Conservation (phyloP, 2,113 vertebrate species). For the Archocentrus centrarchus region DNA sequence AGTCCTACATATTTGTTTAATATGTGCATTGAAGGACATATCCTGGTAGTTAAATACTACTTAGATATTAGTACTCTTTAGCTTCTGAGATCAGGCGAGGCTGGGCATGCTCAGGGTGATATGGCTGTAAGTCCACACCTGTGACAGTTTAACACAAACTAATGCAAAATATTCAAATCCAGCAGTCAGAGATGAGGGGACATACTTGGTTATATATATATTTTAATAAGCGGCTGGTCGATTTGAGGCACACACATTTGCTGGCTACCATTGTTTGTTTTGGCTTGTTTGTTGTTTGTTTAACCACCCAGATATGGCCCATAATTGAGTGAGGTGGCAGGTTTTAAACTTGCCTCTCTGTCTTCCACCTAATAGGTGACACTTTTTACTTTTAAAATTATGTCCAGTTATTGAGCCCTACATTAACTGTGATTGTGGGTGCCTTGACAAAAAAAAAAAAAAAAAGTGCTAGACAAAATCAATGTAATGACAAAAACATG, state of each 20-base stretch:
- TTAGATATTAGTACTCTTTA: too few relatives aligned
- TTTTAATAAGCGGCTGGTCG: not conserved
- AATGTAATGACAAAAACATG: not conserved
- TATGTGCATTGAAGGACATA: too few relatives aligned
- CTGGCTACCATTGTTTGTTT: not conserved
- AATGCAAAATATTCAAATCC: not conserved
- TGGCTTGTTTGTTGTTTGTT: not conserved
- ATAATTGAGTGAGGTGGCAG: not conserved
- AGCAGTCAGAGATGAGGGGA: not conserved
- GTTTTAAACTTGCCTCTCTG: not conserved
- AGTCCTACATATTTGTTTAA: too few relatives aligned
- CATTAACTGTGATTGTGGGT: not conserved
- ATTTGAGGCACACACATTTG: not conserved
- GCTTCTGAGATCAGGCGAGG: too few relatives aligned
- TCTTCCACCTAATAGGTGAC: not conserved
- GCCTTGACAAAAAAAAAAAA: not conserved
- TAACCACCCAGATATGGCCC: not conserved
- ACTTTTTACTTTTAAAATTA: not conserved
- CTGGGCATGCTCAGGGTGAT: too few relatives aligned
- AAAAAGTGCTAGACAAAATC: not conserved
- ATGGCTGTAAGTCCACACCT: not conserved
- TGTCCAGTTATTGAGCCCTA: not conserved
- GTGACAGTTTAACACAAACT: not conserved
- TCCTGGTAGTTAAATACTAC: too few relatives aligned
- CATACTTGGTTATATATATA: not conserved